Evolutionary conservation across 2,797 vertebrate genomes (phyloP), one percentile per base, ranked within the genome.

Genomic region (Streptopelia turtur): DNA sequence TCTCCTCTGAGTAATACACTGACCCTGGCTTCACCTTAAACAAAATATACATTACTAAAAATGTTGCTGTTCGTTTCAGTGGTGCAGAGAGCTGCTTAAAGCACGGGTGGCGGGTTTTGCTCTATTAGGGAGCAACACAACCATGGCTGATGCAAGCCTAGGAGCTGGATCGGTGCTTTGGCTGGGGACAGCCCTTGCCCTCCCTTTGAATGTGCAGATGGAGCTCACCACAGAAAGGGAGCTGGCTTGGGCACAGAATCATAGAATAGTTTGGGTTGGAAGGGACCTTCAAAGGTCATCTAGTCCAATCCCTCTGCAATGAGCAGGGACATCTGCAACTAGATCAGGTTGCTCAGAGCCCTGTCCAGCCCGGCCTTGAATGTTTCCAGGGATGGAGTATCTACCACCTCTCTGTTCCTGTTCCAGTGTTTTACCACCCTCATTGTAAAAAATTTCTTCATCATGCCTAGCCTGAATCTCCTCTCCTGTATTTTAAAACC

Each of bases 1-100:
- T 91, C 83, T 74, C 64, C 89, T 95, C 78, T 1, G 2, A 95
- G 86, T 61, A 87, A 94, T 37, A 53, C 30, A 2, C 57, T 94
- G 89, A 93, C 82, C 90, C 86, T 68, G 53, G 69, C 70, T 94
- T 95, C 89, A 93, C 87, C 87, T 94, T 90, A 78, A 83, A 80
- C 69, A 93, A 57, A 22, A 79, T 24, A 89, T 55, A 79, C 72
- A 70, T 95, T 89, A 83, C 66, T 76, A 82, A 80, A 91, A 77
- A 69, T 0, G 35, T 35, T 83, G 78, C 71, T 89, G 61, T 16
- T 92, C 6, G 1, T 78, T 57, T 71, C 53, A 12, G 61, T 2
- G 23, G 63, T 21, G 47, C 53, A 69, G 87, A 49, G 1, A 82
- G 74, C 60, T 75, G 43, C 64, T 70, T 25, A 20, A 55, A 84